A percentile compares a stretch with the other conserved stretches of the same genome.
phyloP scores from a whole-genome alignment of 1,140 invertebrate species.

The Drusus annulatus region DNA sequence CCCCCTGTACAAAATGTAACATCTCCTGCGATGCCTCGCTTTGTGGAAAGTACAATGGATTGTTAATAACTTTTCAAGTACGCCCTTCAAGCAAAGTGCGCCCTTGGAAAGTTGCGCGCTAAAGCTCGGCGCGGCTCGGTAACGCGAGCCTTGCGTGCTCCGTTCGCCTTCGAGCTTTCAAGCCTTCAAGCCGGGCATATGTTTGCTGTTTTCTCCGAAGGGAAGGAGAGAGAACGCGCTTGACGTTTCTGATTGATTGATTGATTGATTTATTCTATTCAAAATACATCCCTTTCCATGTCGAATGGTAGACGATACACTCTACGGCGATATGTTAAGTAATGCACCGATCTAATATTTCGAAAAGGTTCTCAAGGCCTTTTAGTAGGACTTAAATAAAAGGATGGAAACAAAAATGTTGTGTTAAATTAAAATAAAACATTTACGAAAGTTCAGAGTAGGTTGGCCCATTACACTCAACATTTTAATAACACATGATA shows the following conservation, averaged over 20 bases:
- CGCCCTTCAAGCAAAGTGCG: conserved; percentile 29
- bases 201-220: too few relatives aligned
- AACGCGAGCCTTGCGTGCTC: conserved; percentile 2
- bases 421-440: too few relatives aligned
- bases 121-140: conserved; percentile 12
- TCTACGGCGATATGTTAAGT: neutral
- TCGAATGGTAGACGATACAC: conserved; percentile 3
- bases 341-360: too few relatives aligned
- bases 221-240: neutral
- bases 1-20: conserved; percentile 49
- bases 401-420: too few relatives aligned
- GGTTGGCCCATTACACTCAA: too few relatives aligned
- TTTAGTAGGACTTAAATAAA: too few relatives aligned
- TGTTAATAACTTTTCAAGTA: conserved; percentile 60
- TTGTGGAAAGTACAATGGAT: conserved; percentile 57
- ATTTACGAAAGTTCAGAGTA: too few relatives aligned
- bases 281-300: conserved; percentile 14
- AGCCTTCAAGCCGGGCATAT: too few relatives aligned
- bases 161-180: neutral
- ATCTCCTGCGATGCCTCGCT: conserved; percentile 53
- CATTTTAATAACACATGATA: too few relatives aligned
- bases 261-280: conserved; percentile 16
- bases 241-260: conserved; percentile 30
- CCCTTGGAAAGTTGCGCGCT: conserved; percentile 38
- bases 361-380: too few relatives aligned